Evolutionary conservation across 2,113 vertebrate genomes (phyloP).

Genomic region (Euleptes europaea): DNA sequence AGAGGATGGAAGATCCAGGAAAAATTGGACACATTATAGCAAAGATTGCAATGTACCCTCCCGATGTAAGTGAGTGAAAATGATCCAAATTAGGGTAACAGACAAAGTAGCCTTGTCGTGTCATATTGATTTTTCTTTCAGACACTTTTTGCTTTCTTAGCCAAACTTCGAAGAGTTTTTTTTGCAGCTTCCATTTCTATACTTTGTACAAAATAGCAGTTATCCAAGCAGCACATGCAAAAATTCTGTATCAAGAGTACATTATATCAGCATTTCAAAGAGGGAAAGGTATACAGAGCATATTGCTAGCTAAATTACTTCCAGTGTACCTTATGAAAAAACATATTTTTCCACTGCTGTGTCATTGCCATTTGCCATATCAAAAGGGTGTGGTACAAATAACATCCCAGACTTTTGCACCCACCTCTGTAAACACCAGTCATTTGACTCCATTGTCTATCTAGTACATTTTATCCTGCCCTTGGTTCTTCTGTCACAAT

Average conservation of each 20-base stretch:
- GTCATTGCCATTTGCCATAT: background rate
- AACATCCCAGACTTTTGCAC: no score
- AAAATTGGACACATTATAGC: background rate
- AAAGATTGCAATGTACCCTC: constrained; percentile 34
- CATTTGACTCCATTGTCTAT: no score
- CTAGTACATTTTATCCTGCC: no score
- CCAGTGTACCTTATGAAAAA: background rate
- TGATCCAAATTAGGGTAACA: constrained; percentile 20
- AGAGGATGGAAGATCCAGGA: background rate
- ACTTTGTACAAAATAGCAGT: background rate
- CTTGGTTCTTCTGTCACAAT: no score
- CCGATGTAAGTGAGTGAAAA: constrained; percentile 33
- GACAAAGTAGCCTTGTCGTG: background rate
- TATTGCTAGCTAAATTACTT: background rate
- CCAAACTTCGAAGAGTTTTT: background rate
- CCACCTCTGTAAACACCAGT: no score
- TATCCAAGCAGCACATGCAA: background rate
- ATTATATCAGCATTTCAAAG: background rate
- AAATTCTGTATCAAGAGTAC: background rate
- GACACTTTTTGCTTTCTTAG: constrained; percentile 2
- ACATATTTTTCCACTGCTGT: background rate
- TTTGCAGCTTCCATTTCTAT: background rate
- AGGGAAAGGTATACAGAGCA: background rate
- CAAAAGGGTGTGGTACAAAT: no score
- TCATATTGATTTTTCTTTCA: background rate